These are phyloP conservation scores for Drosophila carrolli DNA, from an alignment of 1,140 invertebrate species.

Conservation along the genomic window DNA sequence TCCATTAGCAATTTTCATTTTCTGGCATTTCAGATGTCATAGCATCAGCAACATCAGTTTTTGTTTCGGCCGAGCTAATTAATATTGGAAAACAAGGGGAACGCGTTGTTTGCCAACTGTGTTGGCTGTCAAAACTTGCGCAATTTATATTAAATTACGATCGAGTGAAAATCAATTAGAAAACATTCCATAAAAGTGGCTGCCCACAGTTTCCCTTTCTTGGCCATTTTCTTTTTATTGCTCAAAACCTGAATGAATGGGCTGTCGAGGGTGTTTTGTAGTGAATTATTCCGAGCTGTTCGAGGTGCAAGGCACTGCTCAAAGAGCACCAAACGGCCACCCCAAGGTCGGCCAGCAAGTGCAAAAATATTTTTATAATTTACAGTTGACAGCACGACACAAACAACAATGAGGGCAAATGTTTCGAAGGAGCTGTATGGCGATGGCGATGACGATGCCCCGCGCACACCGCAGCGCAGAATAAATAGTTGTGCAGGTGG, in stretches of 20 bases:
- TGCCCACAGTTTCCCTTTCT: constrained; percentile 47
- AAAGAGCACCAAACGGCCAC: not conserved
- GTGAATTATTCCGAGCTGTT: constrained; percentile 61
- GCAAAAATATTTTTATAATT: constrained; percentile 80
- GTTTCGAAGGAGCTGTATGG: constrained; percentile 42
- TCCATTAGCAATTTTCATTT: constrained; percentile 34
- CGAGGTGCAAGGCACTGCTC: constrained; percentile 35
- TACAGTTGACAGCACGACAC: constrained; percentile 74
- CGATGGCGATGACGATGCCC: not conserved
- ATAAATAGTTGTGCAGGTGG: constrained; percentile 84
- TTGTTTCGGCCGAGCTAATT: constrained; percentile 51
- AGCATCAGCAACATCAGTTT: constrained; percentile 45
- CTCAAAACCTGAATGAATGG: constrained; percentile 24
- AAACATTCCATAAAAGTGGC: constrained; percentile 67
- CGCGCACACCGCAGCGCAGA: constrained; percentile 44
- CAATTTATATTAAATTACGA: constrained; percentile 80
- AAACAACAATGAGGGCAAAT: constrained; percentile 30
- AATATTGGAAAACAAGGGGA: constrained; percentile 57
- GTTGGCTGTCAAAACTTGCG: constrained; percentile 73
- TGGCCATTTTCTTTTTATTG: constrained; percentile 12
- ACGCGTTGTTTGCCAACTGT: constrained; percentile 36
- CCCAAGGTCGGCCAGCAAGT: constrained; percentile 41
- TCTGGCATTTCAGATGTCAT: constrained; percentile 48
- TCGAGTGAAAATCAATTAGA: constrained; percentile 75
- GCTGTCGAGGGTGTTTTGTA: constrained; percentile 23